Evolutionary conservation across 2,888 invertebrate species (phyloP).

Genomic region (Xanthostigma xanthostigma): DNA sequence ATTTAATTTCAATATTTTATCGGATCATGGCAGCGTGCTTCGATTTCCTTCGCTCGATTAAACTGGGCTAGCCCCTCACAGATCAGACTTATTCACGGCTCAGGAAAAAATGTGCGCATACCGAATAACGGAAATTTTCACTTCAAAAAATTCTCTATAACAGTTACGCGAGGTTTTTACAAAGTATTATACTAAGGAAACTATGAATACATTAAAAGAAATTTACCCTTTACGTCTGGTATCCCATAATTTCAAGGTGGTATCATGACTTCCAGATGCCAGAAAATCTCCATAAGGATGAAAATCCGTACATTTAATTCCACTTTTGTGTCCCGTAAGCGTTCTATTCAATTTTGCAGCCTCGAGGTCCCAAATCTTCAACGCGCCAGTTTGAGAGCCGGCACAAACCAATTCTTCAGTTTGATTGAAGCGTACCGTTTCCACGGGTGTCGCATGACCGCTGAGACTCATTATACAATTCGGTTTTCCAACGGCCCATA

Average conservation of each 20-base stretch:
- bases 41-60: too few species aligned
- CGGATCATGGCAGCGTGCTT: too few species aligned
- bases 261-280: conserved; percentile 87
- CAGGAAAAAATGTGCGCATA: too few species aligned
- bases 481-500: conserved; percentile 92
- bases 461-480: conserved; percentile 92
- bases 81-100: too few species aligned
- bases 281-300: conserved; percentile 92
- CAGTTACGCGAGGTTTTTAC: too few species aligned
- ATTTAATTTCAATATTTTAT: too few species aligned
- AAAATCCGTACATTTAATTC: conserved; percentile 79
- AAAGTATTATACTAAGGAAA: not conserved
- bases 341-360: conserved; percentile 84
- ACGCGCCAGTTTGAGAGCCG: conserved; percentile 82
- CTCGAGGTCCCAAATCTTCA: conserved; percentile 94
- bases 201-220: not conserved
- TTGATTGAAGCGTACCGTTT: conserved; percentile 88
- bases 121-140: not conserved
- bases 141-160: too few species aligned
- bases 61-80: too few species aligned
- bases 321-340: conserved; percentile 76
- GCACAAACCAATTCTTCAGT: conserved; percentile 91
- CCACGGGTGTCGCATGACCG: conserved; percentile 87
- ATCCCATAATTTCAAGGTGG: conserved; percentile 88
- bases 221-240: conserved; percentile 65